Base-by-base conservation (phyloP, 2,888 invertebrate species). In the Plutella xylostella region DNA sequence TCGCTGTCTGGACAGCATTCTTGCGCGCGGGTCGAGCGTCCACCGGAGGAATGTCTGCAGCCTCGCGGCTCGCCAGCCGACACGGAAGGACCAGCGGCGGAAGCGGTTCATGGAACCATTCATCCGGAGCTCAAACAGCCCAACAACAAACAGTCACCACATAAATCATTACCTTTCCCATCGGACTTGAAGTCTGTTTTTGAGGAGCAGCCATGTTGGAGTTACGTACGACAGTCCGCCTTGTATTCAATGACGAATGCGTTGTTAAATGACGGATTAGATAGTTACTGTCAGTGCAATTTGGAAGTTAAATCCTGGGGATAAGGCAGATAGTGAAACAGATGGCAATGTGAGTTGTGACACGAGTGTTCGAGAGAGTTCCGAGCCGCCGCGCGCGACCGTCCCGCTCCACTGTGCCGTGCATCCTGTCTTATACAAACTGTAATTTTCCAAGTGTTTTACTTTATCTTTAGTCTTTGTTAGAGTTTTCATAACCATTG, bases 11-110 rank as follows among this genome's bases (percentile, higher is more conserved):
- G 68, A 62, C 77, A 61, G 68, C 80, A 79, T 82, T 82, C 80
- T 69, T 37, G 71, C 51, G 61, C 60, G 65, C 61, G 67, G 70
- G 63, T 66, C 73, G 67, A 67, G 70, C 72, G 69, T 68, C 71
- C 69, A 70, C 68, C 71, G 64, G 59, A 67, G 73, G 78, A 79
- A 79, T 79, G 72, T 68, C 64, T 65, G 62, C 68, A 39, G 31
- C 15, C 19, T 28, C 14, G 11, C 40, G 72, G 64, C 68, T 65
- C 76, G 78, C 76, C 79, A 80, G 75, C 72, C 80, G 80, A 82
- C 78, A 80, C 82, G 82, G 82, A 82, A 82, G 77, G 71, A 77
- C 73, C 67, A 59, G 60, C 76, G 71, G 72, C 82, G 82, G 82
- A 82, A 83, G 80, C 82, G 74, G 79, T 80, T 76, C 79, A 77